Base-by-base conservation (phyloP, 1,140 invertebrate species). In the Brachionus koreanus region DNA sequence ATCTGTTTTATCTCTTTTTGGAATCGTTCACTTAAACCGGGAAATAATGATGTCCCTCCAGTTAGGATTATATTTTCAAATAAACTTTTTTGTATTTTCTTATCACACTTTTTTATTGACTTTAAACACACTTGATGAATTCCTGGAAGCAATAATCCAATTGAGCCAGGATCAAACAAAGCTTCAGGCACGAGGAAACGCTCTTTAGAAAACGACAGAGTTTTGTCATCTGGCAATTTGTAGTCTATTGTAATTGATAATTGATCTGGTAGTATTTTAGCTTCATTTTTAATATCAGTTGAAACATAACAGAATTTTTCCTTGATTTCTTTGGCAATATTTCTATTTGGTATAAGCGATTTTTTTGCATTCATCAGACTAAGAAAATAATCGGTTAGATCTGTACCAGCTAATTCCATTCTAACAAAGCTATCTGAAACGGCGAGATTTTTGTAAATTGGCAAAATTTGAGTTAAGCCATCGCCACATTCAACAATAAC, bases 61-160 rank as follows among this genome's bases (percentile, higher is more conserved):
- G 90, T 91, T 16, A 90, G 84, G 12, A 90, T 10, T 12, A 75
- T 29, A 3, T 49, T 75, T 49, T 23, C 9, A 52, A 33, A 75
- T 5, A 75, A 52, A 4, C 25, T 29, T 2, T 52, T 46, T 5
- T 46, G 39, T 16, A 75, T 46, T 7, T 75, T 9, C 4, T 29
- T 29, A 29, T 75, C 42, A 19, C 72, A 75, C 49, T 75, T 75
- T 49, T 46, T 46, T 29, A 52, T 75, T 25, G 72, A 19, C 13
- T 75, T 49, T 23, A 16, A 10, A 5, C 33, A 39, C 35, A 98
- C 95, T 89, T 99, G 96, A 87, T 98, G 96, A 61, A 99, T 91
- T 83, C 97, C 97, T 90, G 98, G 95, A 88, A 93, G 98, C 89
- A 99, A 97, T 86, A 98, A 95, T 12, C 97, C 97, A 83, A 99